Conservation (phyloP, 2,113 vertebrate genomes). For the Scatophagus argus region DNA sequence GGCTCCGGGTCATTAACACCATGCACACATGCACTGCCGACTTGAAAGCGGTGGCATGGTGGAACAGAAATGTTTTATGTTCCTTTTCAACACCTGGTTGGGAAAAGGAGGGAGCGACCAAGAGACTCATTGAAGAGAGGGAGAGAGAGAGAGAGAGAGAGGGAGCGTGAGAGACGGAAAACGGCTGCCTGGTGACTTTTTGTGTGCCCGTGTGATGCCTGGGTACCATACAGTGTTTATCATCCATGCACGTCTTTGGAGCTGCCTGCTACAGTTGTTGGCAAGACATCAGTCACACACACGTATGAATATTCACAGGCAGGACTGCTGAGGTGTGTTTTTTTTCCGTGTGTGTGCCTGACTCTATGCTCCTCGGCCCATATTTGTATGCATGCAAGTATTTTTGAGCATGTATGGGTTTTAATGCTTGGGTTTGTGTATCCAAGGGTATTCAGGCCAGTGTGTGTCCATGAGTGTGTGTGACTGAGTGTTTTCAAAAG, state of each 20-base stretch:
- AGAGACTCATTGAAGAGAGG: slow-evolving; percentile 27
- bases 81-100: slow-evolving; percentile 75
- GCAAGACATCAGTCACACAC: slow-evolving; percentile 59
- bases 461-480: slow-evolving; percentile 28
- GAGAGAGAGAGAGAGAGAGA: slow-evolving; percentile 20
- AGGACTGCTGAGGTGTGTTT: slow-evolving; percentile 26
- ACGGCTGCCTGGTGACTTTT: slow-evolving; percentile 41
- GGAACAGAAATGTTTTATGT: slow-evolving; percentile 74
- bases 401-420: slow-evolving; percentile 35
- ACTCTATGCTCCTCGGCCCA: slow-evolving; percentile 3
- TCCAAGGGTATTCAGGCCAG: slow-evolving; percentile 1
- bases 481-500: slow-evolving; percentile 49
- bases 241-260: slow-evolving; percentile 56
- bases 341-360: slow-evolving; percentile 26
- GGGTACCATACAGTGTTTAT: slow-evolving; percentile 74
- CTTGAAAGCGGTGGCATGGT: slow-evolving; percentile 66
- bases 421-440: slow-evolving; percentile 29
- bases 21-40: slow-evolving; percentile 34
- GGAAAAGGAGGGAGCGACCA: slow-evolving; percentile 53
- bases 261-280: slow-evolving; percentile 53
- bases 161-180: slow-evolving; percentile 47
- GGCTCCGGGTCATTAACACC: slow-evolving; percentile 69
- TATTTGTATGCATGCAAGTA: slow-evolving; percentile 40
- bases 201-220: slow-evolving; percentile 60
- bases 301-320: slow-evolving; percentile 23